Evolutionary conservation across 2,888 invertebrate species (phyloP).

Genomic region (Drosophila putrida): DNA sequence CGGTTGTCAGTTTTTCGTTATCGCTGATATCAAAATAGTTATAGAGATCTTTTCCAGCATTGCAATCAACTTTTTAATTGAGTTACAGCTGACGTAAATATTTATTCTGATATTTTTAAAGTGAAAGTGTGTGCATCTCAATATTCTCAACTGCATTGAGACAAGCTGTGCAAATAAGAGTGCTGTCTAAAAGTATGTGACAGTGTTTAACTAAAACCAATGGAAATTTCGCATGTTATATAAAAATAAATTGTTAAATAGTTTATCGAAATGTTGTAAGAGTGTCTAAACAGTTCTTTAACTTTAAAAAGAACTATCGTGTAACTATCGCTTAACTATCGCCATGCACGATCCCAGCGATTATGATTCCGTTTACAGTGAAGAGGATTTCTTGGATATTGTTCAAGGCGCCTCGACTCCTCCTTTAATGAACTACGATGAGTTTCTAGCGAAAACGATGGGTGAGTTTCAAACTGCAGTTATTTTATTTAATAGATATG

Average conservation of each 20-base stretch:
- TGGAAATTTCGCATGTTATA: not conserved
- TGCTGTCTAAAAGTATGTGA: conserved; percentile 60
- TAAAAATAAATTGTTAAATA: not conserved
- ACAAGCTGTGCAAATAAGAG: not conserved
- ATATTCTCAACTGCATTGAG: not conserved
- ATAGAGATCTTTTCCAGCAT: not conserved
- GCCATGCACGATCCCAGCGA: conserved; percentile 74
- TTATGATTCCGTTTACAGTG: conserved; percentile 73
- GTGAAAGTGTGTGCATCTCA: not conserved
- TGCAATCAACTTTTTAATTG: not conserved
- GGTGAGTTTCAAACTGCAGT: conserved; percentile 51
- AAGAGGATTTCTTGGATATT: conserved; percentile 59
- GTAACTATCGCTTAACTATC: not conserved
- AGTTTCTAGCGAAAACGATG: conserved; percentile 68
- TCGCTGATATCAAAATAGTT: not conserved
- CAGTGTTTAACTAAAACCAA: conserved; percentile 8
- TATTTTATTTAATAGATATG: conserved; percentile 2
- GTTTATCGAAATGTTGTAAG: not conserved
- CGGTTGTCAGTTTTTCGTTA: conserved; percentile 44
- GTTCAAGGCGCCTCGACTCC: conserved; percentile 62
- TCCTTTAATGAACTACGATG: conserved; percentile 69
- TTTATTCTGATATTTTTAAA: not conserved
- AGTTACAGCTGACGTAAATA: not conserved
- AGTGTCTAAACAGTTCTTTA: not conserved
- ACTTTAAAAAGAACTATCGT: not conserved